Percentiles rank a stretch among this genome's conserved stretches.
These are phyloP conservation scores for Pantala flavescens DNA, from an alignment of 1,140 invertebrate genomes.

Conservation along the genomic window DNA sequence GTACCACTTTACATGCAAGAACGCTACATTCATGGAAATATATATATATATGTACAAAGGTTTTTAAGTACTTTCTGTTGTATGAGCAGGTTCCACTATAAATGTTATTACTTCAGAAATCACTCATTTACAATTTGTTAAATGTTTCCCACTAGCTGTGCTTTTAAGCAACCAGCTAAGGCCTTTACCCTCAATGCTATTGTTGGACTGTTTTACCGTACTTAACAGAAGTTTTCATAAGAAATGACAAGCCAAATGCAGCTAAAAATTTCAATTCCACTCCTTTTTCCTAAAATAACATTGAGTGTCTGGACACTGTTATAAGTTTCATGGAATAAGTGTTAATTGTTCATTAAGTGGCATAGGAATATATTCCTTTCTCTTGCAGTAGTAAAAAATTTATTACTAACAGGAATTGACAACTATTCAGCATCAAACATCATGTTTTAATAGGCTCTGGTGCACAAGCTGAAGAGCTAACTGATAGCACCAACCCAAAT, in stretches of 20 bases:
- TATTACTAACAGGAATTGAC: constrained; percentile 3
- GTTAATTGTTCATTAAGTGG: neutral
- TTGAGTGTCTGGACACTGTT: neutral
- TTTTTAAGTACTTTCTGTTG: constrained; percentile 17
- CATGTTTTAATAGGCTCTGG: neutral
- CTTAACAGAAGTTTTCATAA: neutral
- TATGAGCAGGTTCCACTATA: constrained; percentile 7
- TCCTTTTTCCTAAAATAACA: neutral
- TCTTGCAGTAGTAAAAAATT: neutral
- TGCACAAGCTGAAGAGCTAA: no score
- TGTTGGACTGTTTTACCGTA: neutral
- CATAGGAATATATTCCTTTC: neutral
- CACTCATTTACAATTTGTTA: constrained; percentile 3
- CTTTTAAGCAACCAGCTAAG: neutral
- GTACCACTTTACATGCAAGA: constrained; percentile 16
- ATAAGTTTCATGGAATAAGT: neutral
- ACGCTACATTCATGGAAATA: constrained; percentile 17
- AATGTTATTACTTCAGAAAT: constrained; percentile 8
- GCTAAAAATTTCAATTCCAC: neutral
- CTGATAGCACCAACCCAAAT: no score
- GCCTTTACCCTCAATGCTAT: neutral
- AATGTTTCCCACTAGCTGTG: neutral
- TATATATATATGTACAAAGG: constrained; percentile 20
- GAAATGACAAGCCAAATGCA: constrained; percentile 7
- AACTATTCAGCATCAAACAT: neutral